phyloP scores from a whole-genome alignment of 2,888 invertebrate species.

The Oxycera nigricornis region DNA sequence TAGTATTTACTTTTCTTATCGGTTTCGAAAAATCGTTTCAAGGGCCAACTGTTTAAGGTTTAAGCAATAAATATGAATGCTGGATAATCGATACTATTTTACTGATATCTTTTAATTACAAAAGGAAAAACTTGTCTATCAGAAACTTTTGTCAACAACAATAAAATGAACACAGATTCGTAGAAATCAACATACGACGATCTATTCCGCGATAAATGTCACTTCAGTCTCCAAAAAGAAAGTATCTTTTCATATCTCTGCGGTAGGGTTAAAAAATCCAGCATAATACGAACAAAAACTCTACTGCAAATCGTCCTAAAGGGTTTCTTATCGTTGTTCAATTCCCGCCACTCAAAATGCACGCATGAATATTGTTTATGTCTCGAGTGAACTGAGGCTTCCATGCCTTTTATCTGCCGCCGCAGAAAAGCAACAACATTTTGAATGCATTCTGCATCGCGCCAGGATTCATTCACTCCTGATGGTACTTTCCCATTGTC shows the following conservation, averaged over 20 bases:
- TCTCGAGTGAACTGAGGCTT: not conserved
- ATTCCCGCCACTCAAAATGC: slow-evolving; percentile 25
- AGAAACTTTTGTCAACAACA: no score
- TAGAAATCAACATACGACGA: no score
- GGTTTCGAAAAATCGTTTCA: no score
- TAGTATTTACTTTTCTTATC: no score
- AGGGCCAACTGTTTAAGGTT: no score
- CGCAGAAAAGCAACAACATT: not conserved
- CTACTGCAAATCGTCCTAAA: not conserved
- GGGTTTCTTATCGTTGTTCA: slow-evolving; percentile 13
- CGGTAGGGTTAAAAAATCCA: not conserved
- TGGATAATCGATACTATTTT: no score
- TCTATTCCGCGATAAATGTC: no score
- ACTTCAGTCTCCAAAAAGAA: no score
- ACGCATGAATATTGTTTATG: slow-evolving; percentile 13
- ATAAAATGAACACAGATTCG: no score
- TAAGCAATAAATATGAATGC: no score
- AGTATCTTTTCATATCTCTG: not conserved
- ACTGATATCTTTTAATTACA: no score
- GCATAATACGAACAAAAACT: not conserved
- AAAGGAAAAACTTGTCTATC: no score
- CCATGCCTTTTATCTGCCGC: slow-evolving; percentile 21
- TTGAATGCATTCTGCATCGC: not conserved
- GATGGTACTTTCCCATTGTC: not conserved
- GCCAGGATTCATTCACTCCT: not conserved